Evolutionary conservation across 2,113 vertebrate genomes (phyloP), one percentile per base, ranked within the genome.

Genomic region (Tringa solitaria): DNA sequence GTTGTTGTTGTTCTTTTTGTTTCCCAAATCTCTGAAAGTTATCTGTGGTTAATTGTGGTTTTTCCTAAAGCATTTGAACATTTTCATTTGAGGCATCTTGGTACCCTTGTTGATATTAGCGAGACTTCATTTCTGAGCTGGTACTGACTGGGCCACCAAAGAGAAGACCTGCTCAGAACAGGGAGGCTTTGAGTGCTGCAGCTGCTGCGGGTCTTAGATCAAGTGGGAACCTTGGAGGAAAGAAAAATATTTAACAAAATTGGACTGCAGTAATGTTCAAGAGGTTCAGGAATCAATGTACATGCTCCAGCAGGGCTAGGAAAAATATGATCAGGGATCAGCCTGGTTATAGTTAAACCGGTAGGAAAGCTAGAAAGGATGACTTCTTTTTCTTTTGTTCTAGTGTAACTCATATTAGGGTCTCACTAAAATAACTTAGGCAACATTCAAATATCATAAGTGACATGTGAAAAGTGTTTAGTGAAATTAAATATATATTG

Each of bases 1-100:
- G 14, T 46, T 46, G 19, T 46, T 43, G 33, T 37, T n/a, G 8
- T 33, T 76, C 2, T n/a, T 63, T 59, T 32, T 15, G 4, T 27
- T 86, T 68, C n/a, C 24, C 18, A 57, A 51, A 79, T 80, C 15
- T 51, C 15, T 24, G 19, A 3, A 63, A 53, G 17, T 28, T 53
- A 20, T 54, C 10, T 1, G 2, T 19, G 15, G 18, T 35, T 68
- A 7, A 1, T 23, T 86, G 21, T 20, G 13, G 11, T 13, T 19
- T 4, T 7, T 2, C 12, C 7, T 9, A 1, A 33, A 73, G 2
- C 41, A 17, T 59, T 50, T 1, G 4, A 67, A 46, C 4, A 10
- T 28, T 22, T 0, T 48, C 20, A 67, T 85, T 65, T 51, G 43
- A 64, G 27, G 12, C 24, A 33, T 35, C 21, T 48, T 48, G 46